Conservation (phyloP, 64 coral and sea anemone genomes). For the Stichodactyla mertensii region DNA sequence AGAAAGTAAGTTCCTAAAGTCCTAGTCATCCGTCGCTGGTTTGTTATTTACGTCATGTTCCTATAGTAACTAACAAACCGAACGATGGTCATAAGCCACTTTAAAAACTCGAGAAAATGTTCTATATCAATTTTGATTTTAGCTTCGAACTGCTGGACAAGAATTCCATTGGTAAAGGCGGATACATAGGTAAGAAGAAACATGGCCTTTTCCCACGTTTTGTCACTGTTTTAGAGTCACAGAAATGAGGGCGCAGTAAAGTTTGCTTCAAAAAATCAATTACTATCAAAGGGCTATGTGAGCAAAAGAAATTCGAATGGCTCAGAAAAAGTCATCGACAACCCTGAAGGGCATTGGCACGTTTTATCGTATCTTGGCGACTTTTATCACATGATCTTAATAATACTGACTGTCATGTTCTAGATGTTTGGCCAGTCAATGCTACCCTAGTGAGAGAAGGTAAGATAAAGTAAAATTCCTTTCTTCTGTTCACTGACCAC, state of each 20-base stretch:
- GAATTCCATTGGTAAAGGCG: slow-evolving; percentile 47
- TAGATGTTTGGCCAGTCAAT: slow-evolving; percentile 97
- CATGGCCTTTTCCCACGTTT: not conserved
- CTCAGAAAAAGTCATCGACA: not conserved
- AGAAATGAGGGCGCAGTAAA: not conserved
- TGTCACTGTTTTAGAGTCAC: too few relatives aligned
- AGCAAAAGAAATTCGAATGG: not conserved
- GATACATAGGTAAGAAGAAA: slow-evolving; percentile 59
- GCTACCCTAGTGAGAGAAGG: slow-evolving; percentile 59
- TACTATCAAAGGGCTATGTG: too few relatives aligned
- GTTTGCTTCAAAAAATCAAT: too few relatives aligned
- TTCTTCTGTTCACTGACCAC: not conserved
- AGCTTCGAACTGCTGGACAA: slow-evolving; percentile 77
- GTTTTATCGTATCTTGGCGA: not conserved
- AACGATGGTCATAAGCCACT: too few relatives aligned
- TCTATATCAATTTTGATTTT: not conserved
- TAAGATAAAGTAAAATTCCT: slow-evolving; percentile 14
- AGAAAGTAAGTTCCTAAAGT: slow-evolving; percentile 57
- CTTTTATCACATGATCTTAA: not conserved
- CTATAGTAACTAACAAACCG: too few relatives aligned
- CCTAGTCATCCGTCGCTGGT: too few relatives aligned
- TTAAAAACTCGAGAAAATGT: too few relatives aligned
- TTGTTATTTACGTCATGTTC: too few relatives aligned
- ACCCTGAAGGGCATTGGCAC: not conserved
- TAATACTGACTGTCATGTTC: not conserved